These are phyloP conservation scores for Acrobasis repandana DNA, from an alignment of 2,888 invertebrate genomes.

Conservation along the genomic window DNA sequence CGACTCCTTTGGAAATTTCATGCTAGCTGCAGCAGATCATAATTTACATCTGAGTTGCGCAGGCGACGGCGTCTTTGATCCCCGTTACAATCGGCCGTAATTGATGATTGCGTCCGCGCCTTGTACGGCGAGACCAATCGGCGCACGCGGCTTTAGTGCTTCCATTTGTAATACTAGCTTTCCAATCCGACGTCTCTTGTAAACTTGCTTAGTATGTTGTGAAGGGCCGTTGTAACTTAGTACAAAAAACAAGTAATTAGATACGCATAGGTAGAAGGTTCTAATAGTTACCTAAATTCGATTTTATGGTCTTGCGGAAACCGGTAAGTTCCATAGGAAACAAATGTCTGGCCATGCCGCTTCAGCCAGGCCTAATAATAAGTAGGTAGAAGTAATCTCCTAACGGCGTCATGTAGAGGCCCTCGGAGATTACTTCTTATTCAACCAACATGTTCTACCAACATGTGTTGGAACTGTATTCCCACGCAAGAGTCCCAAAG, in stretches of 20 bases:
- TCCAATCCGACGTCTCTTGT: conserved; percentile 18
- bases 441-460: too few relatives aligned
- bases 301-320: too few relatives aligned
- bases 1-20: conserved; percentile 40
- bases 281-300: too few relatives aligned
- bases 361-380: too few relatives aligned
- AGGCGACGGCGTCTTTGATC: conserved; percentile 73
- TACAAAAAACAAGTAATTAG: not conserved
- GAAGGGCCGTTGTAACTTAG: not conserved
- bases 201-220: conserved; percentile 2
- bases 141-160: conserved; percentile 16
- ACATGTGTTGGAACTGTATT: too few relatives aligned
- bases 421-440: too few relatives aligned
- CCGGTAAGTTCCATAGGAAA: too few relatives aligned
- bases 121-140: conserved; percentile 37
- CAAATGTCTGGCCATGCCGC: too few relatives aligned
- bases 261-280: too few relatives aligned
- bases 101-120: conserved; percentile 70
- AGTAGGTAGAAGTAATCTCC: too few relatives aligned
- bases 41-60: conserved; percentile 67
- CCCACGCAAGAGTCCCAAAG: too few relatives aligned
- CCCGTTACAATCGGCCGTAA: conserved; percentile 76
- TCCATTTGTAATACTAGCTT: conserved; percentile 19
- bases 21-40: conserved; percentile 51
- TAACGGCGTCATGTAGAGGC: too few relatives aligned